Evolutionary conservation across 2,113 vertebrate genomes (phyloP).

Genomic region (Carassius gibelio): DNA sequence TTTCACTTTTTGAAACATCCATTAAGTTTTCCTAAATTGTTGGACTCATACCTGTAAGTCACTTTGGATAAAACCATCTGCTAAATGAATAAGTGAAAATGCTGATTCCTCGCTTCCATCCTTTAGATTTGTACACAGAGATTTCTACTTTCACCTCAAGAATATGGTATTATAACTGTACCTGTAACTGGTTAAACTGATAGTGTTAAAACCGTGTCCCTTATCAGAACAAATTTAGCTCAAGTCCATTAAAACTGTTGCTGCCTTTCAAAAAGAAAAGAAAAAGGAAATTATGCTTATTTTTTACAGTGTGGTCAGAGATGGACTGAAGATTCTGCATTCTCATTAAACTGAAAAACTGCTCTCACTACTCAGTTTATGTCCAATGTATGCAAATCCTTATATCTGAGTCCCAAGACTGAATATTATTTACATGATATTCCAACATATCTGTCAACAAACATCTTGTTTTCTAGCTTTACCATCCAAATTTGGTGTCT

Average conservation of each 20-base stretch:
- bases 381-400: constrained; percentile 45
- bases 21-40: no score
- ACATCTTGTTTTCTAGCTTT: not conserved
- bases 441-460: not conserved
- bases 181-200: not conserved
- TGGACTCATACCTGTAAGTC: no score
- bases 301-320: not conserved
- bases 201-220: not conserved
- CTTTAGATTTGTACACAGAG: not conserved
- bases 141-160: not conserved
- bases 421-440: constrained; percentile 1
- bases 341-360: constrained; percentile 41
- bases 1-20: no score
- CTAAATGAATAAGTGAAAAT: no score
- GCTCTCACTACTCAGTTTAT: constrained; percentile 4
- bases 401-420: not conserved
- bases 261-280: not conserved
- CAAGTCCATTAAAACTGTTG: not conserved
- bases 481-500: not conserved
- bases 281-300: not conserved
- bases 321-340: not conserved
- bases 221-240: not conserved
- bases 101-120: no score
- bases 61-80: no score
- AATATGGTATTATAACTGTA: not conserved